Base-by-base conservation (phyloP, 2,797 vertebrate genomes). In the Phalanger gymnotis region DNA sequence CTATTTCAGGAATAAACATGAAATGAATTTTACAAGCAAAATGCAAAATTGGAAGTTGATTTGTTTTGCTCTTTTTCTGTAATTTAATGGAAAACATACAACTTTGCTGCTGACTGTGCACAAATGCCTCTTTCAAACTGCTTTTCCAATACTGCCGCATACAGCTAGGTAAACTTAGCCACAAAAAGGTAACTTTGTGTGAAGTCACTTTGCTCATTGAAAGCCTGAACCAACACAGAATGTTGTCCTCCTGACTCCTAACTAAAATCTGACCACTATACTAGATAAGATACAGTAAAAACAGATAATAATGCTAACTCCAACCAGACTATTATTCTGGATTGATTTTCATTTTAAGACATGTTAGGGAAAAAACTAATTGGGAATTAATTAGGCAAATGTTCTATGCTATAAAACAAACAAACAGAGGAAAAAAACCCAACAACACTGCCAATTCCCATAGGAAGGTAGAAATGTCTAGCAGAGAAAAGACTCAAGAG, bases 311-410 rank as follows among this genome's bases (percentile, higher is more conserved):
- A 89, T 56, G 54, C 91, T 93, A 95, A 95, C 28, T 91, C 9
- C 22, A 11, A 31, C 28, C 91, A 58, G 58, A 61, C 93, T 93
- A 53, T 92, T 96, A 91, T 73, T 34, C 51, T 53, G 53, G 27
- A 52, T 5, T 95, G 53, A 95, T 91, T 94, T 95, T 97, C 54
- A 96, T 92, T 96, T 96, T 89, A 94, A 95, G 96, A 95, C 58
- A 54, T 7, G 94, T 90, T 30, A 73, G 87, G 34, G 57, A 95
- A 95, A 30, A 54, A 95, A 94, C 25, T 66, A 95, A 81, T 52
- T 53, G 31, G 91, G 92, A 92, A n/a, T 93, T 94, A 95, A 94
- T n/a, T 54, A 93, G 19, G 51, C 73, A 61, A 95, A 3, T 92
- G 34, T 55, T 61, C 31, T n/a, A n/a, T 16, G 12, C 13, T 34